Evolutionary conservation across 2,888 invertebrate genomes (phyloP), one percentile per base, ranked within the genome.

Genomic region (Epirrhoe tristata): DNA sequence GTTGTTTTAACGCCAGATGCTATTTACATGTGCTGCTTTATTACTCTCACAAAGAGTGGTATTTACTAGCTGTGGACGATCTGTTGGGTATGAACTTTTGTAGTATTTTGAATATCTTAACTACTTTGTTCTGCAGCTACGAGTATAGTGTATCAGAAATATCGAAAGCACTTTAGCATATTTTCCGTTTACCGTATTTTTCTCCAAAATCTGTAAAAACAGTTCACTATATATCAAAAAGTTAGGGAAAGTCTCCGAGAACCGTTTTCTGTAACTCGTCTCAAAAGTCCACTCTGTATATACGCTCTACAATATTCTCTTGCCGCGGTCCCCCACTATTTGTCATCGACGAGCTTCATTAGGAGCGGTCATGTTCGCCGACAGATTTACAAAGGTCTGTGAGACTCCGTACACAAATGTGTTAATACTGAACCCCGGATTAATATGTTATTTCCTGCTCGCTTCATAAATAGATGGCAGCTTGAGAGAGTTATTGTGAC

Each of bases 261-360:
- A n/a, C n/a, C n/a, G n/a, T n/a, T n/a, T n/a, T n/a, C n/a, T n/a
- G n/a, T n/a, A n/a, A n/a, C n/a, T n/a, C n/a, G n/a, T n/a, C n/a
- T n/a, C n/a, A n/a, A n/a, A n/a, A n/a, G n/a, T n/a, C n/a, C n/a
- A n/a, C n/a, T n/a, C n/a, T n/a, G n/a, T n/a, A n/a, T n/a, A n/a
- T n/a, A n/a, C 46, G 31, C 58, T 66, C 16, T 59, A 48, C 16
- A 52, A 34, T 36, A 34, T 59, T 6, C 5, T 63, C 53, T 58
- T 56, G 56, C 12, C 46, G 6, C 50, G 56, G 82, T 80, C 83
- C 82, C 83, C 73, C 71, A 81, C 80, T 82, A 88, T 91, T 89
- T 90, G 89, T 91, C 91, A 90, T 86, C 82, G 81, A 75, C 77
- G 87, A 89, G 80, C 74, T 81, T 87, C 84, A 88, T 90, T 89